These are phyloP conservation scores for Pheucticus melanocephalus DNA, from an alignment of 2,113 vertebrate genomes.

Conservation along the genomic window DNA sequence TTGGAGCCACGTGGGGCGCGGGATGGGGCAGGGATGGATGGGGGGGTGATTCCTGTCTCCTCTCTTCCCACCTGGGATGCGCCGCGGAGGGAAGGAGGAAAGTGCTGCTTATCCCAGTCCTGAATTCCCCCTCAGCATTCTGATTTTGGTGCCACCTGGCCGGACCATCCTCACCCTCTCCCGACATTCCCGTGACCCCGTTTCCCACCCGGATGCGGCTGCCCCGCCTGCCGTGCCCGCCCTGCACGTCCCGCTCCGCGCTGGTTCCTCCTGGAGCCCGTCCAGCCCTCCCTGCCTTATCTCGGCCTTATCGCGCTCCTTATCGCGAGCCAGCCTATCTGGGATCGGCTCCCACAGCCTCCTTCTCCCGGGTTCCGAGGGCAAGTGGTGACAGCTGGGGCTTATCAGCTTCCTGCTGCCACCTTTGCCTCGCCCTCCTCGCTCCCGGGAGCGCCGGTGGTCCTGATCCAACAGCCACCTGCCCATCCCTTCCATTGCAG, in stretches of 20 bases:
- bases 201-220: not conserved
- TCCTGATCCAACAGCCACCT: not conserved
- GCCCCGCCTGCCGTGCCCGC: not conserved
- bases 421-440: not conserved
- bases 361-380: not conserved
- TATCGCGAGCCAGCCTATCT: not conserved
- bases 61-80: not conserved
- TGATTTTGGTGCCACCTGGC: rapidly evolving
- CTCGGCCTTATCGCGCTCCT: not conserved
- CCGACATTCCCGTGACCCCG: not conserved
- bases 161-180: not conserved
- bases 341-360: not conserved
- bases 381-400: not conserved
- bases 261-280: not conserved
- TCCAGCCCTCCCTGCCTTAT: not conserved
- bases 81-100: not conserved
- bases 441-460: not conserved
- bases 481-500: rapidly evolving
- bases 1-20: not conserved
- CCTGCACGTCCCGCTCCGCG: not conserved
- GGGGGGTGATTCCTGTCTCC: not conserved
- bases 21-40: not conserved
- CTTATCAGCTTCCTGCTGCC: not conserved
- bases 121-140: not conserved
- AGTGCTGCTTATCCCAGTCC: not conserved